Base-by-base conservation (phyloP, 1,140 invertebrate species). In the Ectropis grisescens region DNA sequence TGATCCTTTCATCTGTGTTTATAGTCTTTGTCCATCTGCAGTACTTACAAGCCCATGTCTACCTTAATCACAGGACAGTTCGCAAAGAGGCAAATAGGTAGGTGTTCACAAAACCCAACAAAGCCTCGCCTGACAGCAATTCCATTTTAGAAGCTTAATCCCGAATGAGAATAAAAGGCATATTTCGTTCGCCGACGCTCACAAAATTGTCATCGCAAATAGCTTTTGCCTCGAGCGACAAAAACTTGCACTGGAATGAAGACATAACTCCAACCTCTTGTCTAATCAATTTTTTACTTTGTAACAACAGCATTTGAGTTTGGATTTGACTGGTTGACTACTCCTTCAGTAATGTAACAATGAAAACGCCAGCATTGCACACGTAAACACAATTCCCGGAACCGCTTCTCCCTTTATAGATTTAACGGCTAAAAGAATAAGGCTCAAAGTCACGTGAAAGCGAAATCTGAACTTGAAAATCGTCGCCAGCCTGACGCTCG, bases 191-290 rank as follows among this genome's bases (percentile, higher is more conserved):
- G 48, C 55, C 62, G 61, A 62, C 59, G 67, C 64, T 74, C 60
- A 58, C 75, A 57, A 78, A 80, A 80, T 80, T 78, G 75, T 80
- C 75, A 80, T 76, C 75, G 66, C 70, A 78, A 80, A 80, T 80
- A 78, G 75, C 72, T 80, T 76, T 75, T 37, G 70, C 75, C 72
- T 31, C 29, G 40, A 60, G 75, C 72, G 30, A 27, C 48, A n/a
- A n/a, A n/a, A n/a, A n/a, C n/a, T n/a, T n/a, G n/a, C n/a, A n/a
- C n/a, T n/a, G n/a, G n/a, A n/a, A n/a, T n/a, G n/a, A n/a, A n/a
- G n/a, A n/a, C 13, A 13, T 34, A 45, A 32, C 27, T 24, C 19
- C 39, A 33, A 41, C 36, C n/a, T n/a, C n/a, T n/a, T n/a, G n/a
- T n/a, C n/a, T n/a, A n/a, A n/a, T n/a, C n/a, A n/a, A n/a, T n/a